phyloP scores from a whole-genome alignment of 2,797 vertebrate species.

The Hephaestus fuliginosus region DNA sequence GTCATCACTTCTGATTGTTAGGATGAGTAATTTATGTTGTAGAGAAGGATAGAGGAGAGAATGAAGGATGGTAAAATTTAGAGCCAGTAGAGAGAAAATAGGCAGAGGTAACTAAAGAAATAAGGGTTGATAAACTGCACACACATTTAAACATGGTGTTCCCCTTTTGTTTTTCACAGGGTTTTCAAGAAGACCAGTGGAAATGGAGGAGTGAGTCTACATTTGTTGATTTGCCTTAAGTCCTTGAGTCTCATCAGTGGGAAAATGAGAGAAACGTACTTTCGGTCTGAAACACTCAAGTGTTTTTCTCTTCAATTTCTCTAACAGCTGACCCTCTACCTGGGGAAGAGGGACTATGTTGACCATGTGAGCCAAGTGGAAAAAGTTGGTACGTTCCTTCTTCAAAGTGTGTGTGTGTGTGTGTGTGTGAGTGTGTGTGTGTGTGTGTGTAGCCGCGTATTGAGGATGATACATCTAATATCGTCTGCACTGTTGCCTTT shows the following conservation, averaged over 20 bases:
- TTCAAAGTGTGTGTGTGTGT: slow-evolving; percentile 8
- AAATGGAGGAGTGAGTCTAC: slow-evolving; percentile 87
- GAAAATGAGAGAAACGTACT: neutral
- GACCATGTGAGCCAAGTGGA: slow-evolving; percentile 89
- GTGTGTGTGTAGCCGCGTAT: neutral
- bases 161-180: slow-evolving; percentile 75
- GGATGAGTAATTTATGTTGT: neutral
- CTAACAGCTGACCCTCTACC: slow-evolving; percentile 89
- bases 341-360: slow-evolving; percentile 94
- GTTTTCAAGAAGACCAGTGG: slow-evolving; percentile 95
- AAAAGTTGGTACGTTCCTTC: slow-evolving; percentile 84
- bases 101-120: neutral
- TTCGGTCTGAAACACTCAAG: neutral
- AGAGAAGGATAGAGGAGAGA: neutral
- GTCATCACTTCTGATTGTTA: neutral
- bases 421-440: slow-evolving; percentile 2
- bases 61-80: neutral
- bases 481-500: slow-evolving; percentile 27
- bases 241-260: neutral
- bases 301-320: neutral
- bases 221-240: neutral
- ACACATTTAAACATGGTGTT: neutral
- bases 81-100: neutral
- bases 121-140: neutral
- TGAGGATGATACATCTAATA: neutral